Evolutionary conservation across 2,888 invertebrate genomes (phyloP), one percentile per base, ranked within the genome.

Genomic region (Coecobrya sp.): DNA sequence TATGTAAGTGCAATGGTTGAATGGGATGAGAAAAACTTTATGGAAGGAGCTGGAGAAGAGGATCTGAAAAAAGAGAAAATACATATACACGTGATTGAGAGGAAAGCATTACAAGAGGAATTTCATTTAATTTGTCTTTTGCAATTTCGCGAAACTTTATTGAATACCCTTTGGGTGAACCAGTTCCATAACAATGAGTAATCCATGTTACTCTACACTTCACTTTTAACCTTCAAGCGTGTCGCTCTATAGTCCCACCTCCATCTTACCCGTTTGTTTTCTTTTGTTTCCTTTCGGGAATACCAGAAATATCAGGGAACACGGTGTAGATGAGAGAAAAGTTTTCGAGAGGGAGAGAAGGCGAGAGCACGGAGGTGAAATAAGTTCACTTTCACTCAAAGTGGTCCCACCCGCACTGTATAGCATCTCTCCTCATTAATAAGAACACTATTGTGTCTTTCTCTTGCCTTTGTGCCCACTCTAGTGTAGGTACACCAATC

Each of bases 91-190:
- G 16, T 65, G 84, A 70, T 49, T 52, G 49, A 68, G 27, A 27
- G 55, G 49, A 27, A 68, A 49, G n/a, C 76, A 52, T 76, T 59
- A 52, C 59, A 68, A 81, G 49, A 88, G 65, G 65, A 89, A 89
- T 90, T 90, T 90, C 91, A 86, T 86, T 86, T 81, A 91, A 86
- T 85, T 91, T 86, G 91, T 76, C 79, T 91, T 86, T 76, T 76
- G 52, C 79, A 88, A 86, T 70, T 86, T 70, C 25, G 86, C 30
- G 52, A 65, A 87, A 87, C 86, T 87, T 86, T 76, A 76, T 76
- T 76, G 86, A 87, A 76, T 76, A 42, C 49, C 79, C 59, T 55
- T 42, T 76, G 42, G 42, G 87, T 59, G 87, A 87, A 55, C 86
- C 76, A 59, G 86, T 87, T 76, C 59, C 86, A 59, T 87, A 55